Percentiles rank a stretch among this genome's conserved stretches.
Evolutionary conservation across 2,888 invertebrate genomes (phyloP).

Genomic region (Drosophila merina): DNA sequence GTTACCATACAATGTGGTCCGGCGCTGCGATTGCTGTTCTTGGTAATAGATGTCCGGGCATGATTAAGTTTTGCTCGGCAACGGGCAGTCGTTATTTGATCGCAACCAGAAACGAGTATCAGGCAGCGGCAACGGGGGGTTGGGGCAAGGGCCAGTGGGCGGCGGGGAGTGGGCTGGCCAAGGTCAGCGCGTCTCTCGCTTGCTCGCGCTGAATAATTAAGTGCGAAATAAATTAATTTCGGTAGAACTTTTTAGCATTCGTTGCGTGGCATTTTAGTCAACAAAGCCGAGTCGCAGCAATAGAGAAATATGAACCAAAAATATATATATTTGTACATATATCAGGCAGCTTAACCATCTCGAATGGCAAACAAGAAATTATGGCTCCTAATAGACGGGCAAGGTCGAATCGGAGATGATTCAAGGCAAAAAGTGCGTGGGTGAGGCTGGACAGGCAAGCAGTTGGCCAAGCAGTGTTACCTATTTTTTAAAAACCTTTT

Average conservation of each 20-base stretch:
- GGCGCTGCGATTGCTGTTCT: slow-evolving; percentile 15
- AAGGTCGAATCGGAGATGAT: slow-evolving; percentile 28
- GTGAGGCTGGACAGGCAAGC: not conserved
- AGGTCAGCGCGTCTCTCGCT: slow-evolving; percentile 56
- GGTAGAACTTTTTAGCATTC: slow-evolving; percentile 71
- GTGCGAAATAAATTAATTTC: slow-evolving; percentile 75
- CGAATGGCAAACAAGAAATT: slow-evolving; percentile 34
- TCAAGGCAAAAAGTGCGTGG: slow-evolving; percentile 26
- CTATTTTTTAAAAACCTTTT: not conserved
- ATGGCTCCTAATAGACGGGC: slow-evolving; percentile 31
- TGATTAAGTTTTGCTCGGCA: slow-evolving; percentile 49
- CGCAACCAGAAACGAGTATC: slow-evolving; percentile 51
- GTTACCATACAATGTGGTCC: slow-evolving; percentile 30
- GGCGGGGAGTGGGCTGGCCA: slow-evolving; percentile 37
- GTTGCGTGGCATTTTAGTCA: slow-evolving; percentile 51
- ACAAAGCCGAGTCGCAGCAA: slow-evolving; percentile 5
- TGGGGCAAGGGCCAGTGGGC: slow-evolving; percentile 15
- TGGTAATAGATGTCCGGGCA: slow-evolving; percentile 41
- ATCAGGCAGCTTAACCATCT: slow-evolving; percentile 35
- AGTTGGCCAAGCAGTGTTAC: not conserved
- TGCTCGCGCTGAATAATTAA: slow-evolving; percentile 68
- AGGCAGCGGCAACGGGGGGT: not conserved
- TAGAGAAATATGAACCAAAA: slow-evolving; percentile 25
- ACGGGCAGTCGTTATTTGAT: slow-evolving; percentile 60
- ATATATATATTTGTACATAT: not conserved